phyloP scores from a whole-genome alignment of 2,888 invertebrate species.

The Pycnomerus fuliginosus region DNA sequence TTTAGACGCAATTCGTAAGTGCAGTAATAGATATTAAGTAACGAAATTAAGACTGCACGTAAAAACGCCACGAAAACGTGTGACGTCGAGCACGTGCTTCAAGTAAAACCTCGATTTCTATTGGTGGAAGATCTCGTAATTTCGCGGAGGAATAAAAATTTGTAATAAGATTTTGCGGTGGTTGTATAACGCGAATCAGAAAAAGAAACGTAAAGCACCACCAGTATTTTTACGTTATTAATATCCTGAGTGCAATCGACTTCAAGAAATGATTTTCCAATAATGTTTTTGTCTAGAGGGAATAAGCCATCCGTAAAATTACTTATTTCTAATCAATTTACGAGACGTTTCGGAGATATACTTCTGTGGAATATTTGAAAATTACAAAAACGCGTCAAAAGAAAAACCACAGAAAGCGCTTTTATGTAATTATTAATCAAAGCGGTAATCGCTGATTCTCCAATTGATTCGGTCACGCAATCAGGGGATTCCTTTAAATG shows the following conservation, averaged over 20 bases:
- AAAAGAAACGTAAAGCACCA: constrained; percentile 4
- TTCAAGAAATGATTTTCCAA: constrained; percentile 33
- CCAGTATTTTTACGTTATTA: constrained; percentile 12
- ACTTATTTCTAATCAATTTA: constrained; percentile 44
- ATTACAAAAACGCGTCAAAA: neutral
- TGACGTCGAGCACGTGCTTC: neutral
- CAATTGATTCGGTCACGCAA: no score
- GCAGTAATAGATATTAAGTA: no score
- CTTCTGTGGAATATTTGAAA: neutral
- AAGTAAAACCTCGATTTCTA: no score
- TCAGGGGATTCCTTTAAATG: constrained; percentile 30
- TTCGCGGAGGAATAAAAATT: constrained; percentile 1
- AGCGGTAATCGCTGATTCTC: no score
- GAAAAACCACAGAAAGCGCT: neutral
- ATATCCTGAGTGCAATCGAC: constrained; percentile 25
- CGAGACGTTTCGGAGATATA: constrained; percentile 4
- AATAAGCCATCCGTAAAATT: constrained; percentile 42
- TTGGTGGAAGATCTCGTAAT: no score
- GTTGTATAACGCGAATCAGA: neutral
- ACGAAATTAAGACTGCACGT: neutral
- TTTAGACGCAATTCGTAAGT: no score
- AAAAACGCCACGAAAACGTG: neutral
- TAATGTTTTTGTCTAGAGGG: constrained; percentile 24
- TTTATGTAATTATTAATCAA: constrained; percentile 2
- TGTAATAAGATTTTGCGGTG: constrained; percentile 1